Evolutionary conservation across 2,888 invertebrate species (phyloP).

Genomic region (Lasiommata megera): DNA sequence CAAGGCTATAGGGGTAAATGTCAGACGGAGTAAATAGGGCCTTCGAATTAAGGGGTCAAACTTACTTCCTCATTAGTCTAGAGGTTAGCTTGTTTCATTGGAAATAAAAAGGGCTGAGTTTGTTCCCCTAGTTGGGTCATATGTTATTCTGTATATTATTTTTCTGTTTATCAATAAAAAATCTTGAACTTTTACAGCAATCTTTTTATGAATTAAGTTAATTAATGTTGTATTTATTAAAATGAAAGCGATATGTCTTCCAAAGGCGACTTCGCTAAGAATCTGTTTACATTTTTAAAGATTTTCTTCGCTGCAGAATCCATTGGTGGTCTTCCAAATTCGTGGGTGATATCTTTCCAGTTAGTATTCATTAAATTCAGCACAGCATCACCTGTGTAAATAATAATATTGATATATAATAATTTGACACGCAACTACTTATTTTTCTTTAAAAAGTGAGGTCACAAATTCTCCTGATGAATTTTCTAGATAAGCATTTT

Average conservation of each 20-base stretch:
- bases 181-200: too few relatives aligned
- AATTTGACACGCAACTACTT: too few relatives aligned
- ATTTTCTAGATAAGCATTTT: too few relatives aligned
- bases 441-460: too few relatives aligned
- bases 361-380: constrained; percentile 59
- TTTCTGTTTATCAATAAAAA: too few relatives aligned
- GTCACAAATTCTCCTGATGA: too few relatives aligned
- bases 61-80: too few relatives aligned
- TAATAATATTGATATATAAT: neutral
- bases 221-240: neutral
- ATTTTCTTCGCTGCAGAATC: constrained; percentile 47
- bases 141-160: too few relatives aligned
- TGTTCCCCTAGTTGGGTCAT: too few relatives aligned
- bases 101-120: too few relatives aligned
- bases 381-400: constrained; percentile 55
- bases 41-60: neutral
- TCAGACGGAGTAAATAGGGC: neutral
- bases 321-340: constrained; percentile 61
- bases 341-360: constrained; percentile 55
- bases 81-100: too few relatives aligned
- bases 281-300: constrained; percentile 47
- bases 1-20: neutral
- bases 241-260: constrained; percentile 48
- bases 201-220: too few relatives aligned
- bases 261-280: constrained; percentile 46